A percentile compares a stretch with the other conserved stretches of the same genome.
phyloP scores from a whole-genome alignment of 2,888 invertebrate species.

The Chaetoderma sp. region DNA sequence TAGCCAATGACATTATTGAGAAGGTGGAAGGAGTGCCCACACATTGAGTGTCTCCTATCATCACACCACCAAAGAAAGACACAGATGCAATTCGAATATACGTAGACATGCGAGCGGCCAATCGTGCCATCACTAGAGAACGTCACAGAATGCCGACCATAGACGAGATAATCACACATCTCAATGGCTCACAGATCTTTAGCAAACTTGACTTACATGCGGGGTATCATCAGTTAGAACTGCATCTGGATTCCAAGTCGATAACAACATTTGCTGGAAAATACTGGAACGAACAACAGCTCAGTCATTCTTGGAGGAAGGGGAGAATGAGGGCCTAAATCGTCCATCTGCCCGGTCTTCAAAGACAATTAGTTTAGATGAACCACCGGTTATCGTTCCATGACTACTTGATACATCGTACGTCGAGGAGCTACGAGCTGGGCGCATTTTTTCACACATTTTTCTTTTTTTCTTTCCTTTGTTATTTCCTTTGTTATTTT shows the following conservation, averaged over 20 bases:
- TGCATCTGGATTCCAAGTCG: slow-evolving; percentile 33
- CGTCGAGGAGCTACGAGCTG: no score
- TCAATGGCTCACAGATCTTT: slow-evolving; percentile 41
- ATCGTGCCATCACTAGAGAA: slow-evolving; percentile 41
- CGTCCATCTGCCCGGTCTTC: no score
- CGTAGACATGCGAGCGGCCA: slow-evolving; percentile 40
- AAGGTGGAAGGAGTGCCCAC: slow-evolving; percentile 37
- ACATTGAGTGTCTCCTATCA: slow-evolving; percentile 40
- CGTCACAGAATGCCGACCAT: slow-evolving; percentile 39
- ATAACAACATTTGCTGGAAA: slow-evolving; percentile 46
- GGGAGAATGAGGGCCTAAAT: no score
- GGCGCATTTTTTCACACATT: no score
- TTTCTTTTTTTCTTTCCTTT: no score
- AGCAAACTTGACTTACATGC: slow-evolving; percentile 38
- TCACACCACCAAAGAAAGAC: slow-evolving; percentile 27
- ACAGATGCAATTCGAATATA: slow-evolving; percentile 15
- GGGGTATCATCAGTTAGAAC: slow-evolving; percentile 44
- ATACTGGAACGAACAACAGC: no score
- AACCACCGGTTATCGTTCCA: no score
- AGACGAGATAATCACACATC: slow-evolving; percentile 39
- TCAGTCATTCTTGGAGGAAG: no score
- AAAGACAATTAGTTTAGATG: no score
- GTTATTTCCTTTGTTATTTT: no score
- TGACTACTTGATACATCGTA: no score
- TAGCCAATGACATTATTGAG: slow-evolving; percentile 38